Evolutionary conservation across 1,140 invertebrate genomes (phyloP), one percentile per base, ranked within the genome.

Genomic region (Trialeurodes vaporariorum): DNA sequence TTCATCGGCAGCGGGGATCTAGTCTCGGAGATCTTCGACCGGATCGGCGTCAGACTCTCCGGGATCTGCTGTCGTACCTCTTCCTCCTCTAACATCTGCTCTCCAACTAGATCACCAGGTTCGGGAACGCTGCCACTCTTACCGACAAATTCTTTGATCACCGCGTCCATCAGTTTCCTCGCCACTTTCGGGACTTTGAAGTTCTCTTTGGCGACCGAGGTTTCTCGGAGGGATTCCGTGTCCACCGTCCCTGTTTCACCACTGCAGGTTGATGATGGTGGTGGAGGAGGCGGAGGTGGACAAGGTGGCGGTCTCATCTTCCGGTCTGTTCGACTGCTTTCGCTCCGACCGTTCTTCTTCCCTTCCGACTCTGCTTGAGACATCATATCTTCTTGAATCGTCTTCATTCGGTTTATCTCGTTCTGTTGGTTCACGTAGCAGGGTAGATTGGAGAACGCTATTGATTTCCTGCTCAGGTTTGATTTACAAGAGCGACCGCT

Each of bases 131-230:
- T 68, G 0, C 77, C 78, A 63, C 81, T 79, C 0, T 77, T 76
- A 12, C 77, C 77, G 0, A 81, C 77, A 71, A 83, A 77, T 69
- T 83, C 82, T 25, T 79, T 78, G 25, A 83, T 81, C 2, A 82
- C 80, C 0, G 79, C 80, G 34, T 83, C 81, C 79, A 80, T 82
- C 22, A 81, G 77, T 21, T 74, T 74, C 67, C 80, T 80, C 0
- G 77, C 72, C 23, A 75, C 75, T 60, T 69, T 24, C 27, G 73
- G 65, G 65, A 71, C 59, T 68, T 67, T 24, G 34, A 27, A 11
- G 64, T 72, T 25, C 25, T 77, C 75, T 63, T 75, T 76, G 21
- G 72, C 67, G n/a, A 70, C 64, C 0, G 78, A 73, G 5, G 79
- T 70, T 66, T 77, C 76, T 22, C 79, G 78, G 27, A 78, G 34